Percentiles rank a stretch among this genome's conserved stretches.
phyloP scores from a whole-genome alignment of 2,797 vertebrate species.

The Leptatherina wallacei region DNA sequence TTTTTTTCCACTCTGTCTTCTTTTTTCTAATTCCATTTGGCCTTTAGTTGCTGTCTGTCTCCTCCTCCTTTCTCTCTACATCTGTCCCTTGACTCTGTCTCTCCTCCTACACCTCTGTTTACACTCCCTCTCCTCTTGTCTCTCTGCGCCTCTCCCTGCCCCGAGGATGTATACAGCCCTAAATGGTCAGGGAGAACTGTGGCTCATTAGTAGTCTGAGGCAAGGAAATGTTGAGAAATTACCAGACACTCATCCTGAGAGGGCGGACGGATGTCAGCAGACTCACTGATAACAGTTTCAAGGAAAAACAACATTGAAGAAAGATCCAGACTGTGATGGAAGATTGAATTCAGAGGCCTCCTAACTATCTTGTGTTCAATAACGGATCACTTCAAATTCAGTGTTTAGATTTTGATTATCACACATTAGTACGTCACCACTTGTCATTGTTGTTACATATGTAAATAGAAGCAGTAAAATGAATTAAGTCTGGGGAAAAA shows the following conservation, averaged over 20 bases:
- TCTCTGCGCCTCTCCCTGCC: conserved; percentile 35
- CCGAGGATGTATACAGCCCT: conserved; percentile 70
- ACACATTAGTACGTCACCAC: too few species aligned
- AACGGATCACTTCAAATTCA: neutral
- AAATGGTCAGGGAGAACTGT: conserved; percentile 69
- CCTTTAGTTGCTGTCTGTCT: too few species aligned
- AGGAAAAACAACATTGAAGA: neutral
- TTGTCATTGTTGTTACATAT: too few species aligned
- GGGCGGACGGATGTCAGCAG: conserved; percentile 13
- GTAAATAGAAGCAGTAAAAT: too few species aligned
- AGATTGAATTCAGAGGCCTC: neutral
- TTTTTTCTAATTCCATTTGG: neutral
- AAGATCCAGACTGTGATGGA: neutral
- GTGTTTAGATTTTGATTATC: neutral
- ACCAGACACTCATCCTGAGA: conserved; percentile 18
- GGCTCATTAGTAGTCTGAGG: conserved; percentile 51
- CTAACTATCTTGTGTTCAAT: neutral
- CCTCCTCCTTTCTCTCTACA: neutral
- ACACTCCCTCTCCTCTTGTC: conserved; percentile 28
- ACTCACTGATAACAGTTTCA: conserved; percentile 2
- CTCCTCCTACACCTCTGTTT: conserved; percentile 53
- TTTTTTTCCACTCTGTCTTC: neutral
- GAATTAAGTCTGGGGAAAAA: too few species aligned
- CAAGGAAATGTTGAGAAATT: conserved; percentile 71
- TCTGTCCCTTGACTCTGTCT: conserved; percentile 4